phyloP scores from a whole-genome alignment of 1,140 invertebrate genomes.

The Drosophila ercepeae region DNA sequence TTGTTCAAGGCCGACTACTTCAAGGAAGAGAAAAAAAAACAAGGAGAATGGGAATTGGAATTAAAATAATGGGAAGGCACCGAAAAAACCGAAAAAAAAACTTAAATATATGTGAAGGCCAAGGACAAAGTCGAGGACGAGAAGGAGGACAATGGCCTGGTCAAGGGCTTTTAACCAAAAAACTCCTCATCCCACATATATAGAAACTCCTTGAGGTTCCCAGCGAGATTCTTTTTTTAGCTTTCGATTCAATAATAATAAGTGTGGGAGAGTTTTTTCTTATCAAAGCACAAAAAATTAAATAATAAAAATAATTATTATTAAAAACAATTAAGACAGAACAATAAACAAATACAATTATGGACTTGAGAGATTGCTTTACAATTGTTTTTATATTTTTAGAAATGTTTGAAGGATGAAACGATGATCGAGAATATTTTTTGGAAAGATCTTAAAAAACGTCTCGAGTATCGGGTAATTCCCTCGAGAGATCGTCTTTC shows the following conservation, averaged over 20 bases:
- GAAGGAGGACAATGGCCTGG: background rate
- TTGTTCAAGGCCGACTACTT: background rate
- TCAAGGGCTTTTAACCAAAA: background rate
- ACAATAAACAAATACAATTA: constrained; percentile 40
- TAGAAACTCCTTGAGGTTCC: background rate
- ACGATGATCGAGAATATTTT: background rate
- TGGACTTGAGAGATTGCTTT: constrained; percentile 27
- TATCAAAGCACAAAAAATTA: background rate
- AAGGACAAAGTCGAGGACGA: background rate
- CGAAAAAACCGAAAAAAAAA: background rate
- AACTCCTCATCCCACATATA: background rate
- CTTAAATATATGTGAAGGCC: background rate
- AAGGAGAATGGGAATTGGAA: background rate
- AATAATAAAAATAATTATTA: constrained; percentile 7
- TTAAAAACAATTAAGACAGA: constrained; percentile 24
- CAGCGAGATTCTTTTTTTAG: too few species aligned
- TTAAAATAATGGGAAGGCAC: background rate
- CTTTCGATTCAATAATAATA: background rate
- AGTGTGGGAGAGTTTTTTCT: background rate
- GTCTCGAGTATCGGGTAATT: constrained; percentile 4
- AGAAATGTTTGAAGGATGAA: constrained; percentile 19
- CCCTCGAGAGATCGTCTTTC: background rate
- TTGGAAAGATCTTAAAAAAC: background rate
- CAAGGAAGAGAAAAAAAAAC: background rate
- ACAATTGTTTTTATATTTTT: constrained; percentile 45